Percentiles rank a stretch among this genome's conserved stretches.
Evolutionary conservation across 1,140 invertebrate genomes (phyloP).

Genomic region (Plectus sambesii): DNA sequence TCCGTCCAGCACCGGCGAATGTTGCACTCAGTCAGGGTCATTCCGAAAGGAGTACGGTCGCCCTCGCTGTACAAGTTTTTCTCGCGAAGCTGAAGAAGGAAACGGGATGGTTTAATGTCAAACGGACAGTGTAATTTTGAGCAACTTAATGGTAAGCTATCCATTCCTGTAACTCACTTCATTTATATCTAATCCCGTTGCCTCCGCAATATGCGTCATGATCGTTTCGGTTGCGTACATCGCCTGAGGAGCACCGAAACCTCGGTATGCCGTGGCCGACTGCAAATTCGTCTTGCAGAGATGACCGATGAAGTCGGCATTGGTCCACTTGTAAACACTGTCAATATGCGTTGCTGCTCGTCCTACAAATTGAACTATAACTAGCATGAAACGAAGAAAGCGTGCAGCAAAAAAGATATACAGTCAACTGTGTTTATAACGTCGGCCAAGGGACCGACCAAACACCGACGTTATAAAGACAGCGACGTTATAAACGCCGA

Average conservation of each 20-base stretch:
- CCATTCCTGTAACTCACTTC: constrained; percentile 43
- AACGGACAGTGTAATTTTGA: no score
- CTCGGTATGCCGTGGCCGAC: constrained; percentile 14
- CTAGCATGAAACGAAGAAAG: no score
- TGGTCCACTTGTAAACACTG: constrained; percentile 40
- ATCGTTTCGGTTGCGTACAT: constrained; percentile 72
- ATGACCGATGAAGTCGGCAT: constrained; percentile 31
- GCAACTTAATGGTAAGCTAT: no score
- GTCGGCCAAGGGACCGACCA: no score
- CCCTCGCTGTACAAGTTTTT: constrained; percentile 72
- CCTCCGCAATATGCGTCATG: constrained; percentile 62
- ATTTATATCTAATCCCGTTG: constrained; percentile 55
- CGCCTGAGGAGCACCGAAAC: constrained; percentile 72
- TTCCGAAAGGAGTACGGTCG: constrained; percentile 65
- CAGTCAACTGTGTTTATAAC: no score
- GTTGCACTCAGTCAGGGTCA: constrained; percentile 63
- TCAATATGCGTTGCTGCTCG: constrained; percentile 36
- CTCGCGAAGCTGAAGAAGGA: constrained; percentile 52
- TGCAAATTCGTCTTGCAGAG: constrained; percentile 39
- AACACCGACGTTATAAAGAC: no score
- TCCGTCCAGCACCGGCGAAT: constrained; percentile 69
- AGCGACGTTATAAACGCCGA: no score
- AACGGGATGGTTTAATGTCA: no score
- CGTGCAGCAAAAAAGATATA: no score
- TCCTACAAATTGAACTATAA: no score